phyloP scores from a whole-genome alignment of 2,113 vertebrate species.

The Aplodontia rufa region DNA sequence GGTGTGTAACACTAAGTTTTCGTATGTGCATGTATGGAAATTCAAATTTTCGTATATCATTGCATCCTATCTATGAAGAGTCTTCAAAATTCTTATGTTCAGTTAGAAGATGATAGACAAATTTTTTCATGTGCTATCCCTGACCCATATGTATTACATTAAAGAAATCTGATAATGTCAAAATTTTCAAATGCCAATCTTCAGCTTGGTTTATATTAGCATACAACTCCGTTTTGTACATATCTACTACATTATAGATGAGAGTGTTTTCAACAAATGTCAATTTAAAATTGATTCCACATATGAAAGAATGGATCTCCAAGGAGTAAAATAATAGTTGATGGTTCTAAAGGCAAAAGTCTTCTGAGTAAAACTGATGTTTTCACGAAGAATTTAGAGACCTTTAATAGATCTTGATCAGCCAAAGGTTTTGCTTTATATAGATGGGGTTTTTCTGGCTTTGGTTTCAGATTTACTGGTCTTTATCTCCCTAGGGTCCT shows the following conservation, averaged over 20 bases:
- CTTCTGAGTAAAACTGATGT: neutral
- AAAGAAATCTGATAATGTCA: constrained; percentile 43
- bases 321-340: constrained; percentile 4
- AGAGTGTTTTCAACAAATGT: constrained; percentile 51
- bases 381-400: neutral
- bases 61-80: neutral
- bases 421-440: neutral
- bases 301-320: constrained; percentile 7
- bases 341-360: constrained; percentile 43
- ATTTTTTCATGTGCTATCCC: neutral
- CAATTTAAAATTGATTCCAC: constrained; percentile 51
- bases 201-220: neutral
- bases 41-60: neutral
- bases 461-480: constrained; percentile 50
- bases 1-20: neutral
- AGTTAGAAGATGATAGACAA: neutral
- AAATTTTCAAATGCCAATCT: neutral
- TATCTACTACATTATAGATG: constrained; percentile 25
- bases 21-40: neutral
- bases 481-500: constrained; percentile 89
- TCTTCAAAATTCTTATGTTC: neutral
- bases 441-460: neutral
- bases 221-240: constrained; percentile 52
- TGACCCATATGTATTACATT: neutral
- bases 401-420: neutral